Conservation (phyloP, 1,140 invertebrate species). For the Achroia grisella region DNA sequence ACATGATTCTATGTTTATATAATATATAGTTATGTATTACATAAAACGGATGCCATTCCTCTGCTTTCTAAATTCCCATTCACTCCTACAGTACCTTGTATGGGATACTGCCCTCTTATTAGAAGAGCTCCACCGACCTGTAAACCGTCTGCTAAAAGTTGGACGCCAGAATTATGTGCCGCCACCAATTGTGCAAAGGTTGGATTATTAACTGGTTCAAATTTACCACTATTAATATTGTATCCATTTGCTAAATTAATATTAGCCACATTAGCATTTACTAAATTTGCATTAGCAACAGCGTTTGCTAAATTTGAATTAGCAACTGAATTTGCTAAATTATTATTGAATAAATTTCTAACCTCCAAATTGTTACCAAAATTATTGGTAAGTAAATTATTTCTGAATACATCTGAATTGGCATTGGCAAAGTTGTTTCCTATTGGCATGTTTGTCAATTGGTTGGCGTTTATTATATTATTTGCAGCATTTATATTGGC, state of each 20-base stretch:
- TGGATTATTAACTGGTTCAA: constrained; percentile 22
- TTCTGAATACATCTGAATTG: neutral
- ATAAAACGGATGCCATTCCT: constrained; percentile 10
- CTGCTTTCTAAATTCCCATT: constrained; percentile 42
- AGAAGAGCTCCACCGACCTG: constrained; percentile 40
- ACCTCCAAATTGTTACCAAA: no score
- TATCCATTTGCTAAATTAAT: constrained; percentile 7
- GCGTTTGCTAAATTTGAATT: no score
- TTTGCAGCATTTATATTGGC: neutral
- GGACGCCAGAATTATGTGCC: constrained; percentile 30
- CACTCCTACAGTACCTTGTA: constrained; percentile 36
- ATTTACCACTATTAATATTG: constrained; percentile 23
- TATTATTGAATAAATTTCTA: no score
- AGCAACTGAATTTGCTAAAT: no score
- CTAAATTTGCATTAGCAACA: constrained; percentile 1
- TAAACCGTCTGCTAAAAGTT: constrained; percentile 40
- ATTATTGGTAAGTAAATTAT: neutral
- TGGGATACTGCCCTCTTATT: constrained; percentile 42
- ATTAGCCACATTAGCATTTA: neutral
- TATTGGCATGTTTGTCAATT: neutral
- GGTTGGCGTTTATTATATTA: neutral
- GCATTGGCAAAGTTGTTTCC: no score
- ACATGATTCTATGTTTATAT: no score
- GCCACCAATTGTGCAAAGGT: neutral
- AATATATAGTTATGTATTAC: no score